Percentiles rank a stretch among this genome's conserved stretches.
Evolutionary conservation across 1,140 invertebrate species (phyloP).

Genomic region (Drosophila burlai): DNA sequence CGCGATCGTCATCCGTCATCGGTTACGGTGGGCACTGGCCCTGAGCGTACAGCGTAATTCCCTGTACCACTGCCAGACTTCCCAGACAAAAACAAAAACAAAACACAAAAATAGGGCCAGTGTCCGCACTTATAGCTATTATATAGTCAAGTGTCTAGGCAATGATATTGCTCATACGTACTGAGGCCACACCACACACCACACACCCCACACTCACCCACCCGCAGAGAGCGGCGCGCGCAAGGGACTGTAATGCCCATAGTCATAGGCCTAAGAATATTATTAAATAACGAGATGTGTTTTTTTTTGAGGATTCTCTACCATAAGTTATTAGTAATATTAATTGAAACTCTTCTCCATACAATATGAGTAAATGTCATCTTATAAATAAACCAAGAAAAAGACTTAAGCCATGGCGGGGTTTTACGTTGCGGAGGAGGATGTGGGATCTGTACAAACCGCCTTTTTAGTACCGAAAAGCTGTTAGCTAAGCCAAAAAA

Average conservation of each 20-base stretch:
- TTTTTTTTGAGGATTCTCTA: constrained; percentile 53
- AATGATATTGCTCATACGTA: constrained; percentile 76
- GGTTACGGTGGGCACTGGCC: constrained; percentile 32
- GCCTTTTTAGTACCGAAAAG: not conserved
- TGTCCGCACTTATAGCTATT: constrained; percentile 45
- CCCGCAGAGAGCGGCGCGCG: not conserved
- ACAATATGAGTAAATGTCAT: constrained; percentile 53
- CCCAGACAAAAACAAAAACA: constrained; percentile 16
- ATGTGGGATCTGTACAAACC: not conserved
- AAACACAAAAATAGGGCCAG: constrained; percentile 13
- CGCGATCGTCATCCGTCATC: constrained; percentile 14
- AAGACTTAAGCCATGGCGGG: constrained; percentile 39
- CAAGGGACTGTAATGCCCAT: constrained; percentile 19
- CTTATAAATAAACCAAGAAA: constrained; percentile 63
- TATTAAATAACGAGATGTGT: constrained; percentile 10
- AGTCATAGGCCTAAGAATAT: constrained; percentile 9
- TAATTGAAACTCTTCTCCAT: constrained; percentile 45
- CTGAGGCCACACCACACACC: constrained; percentile 46
- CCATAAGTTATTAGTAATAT: constrained; percentile 47
- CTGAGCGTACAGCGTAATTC: not conserved
- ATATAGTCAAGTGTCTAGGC: constrained; percentile 73
- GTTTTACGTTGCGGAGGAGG: not conserved
- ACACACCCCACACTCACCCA: constrained; percentile 18
- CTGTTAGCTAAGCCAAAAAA: not conserved
- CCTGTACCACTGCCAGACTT: constrained; percentile 55